These are phyloP conservation scores for Gymnopithys bicolor DNA, from an alignment of 2,797 vertebrate species.

Conservation along the genomic window DNA sequence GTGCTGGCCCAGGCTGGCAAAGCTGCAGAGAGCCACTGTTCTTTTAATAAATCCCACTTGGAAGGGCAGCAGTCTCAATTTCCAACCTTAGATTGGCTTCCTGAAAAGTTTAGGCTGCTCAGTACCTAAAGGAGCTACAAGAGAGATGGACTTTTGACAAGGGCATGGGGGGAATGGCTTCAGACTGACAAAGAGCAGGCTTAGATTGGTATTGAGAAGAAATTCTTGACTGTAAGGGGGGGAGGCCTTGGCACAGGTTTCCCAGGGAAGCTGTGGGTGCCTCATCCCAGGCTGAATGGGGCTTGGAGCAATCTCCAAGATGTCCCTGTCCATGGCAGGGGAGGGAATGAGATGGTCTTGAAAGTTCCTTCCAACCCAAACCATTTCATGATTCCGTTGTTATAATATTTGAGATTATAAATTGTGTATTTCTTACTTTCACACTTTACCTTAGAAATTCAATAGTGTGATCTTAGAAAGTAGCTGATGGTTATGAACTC, in stretches of 20 bases:
- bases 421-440: background rate
- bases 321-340: background rate
- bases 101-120: background rate
- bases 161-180: background rate
- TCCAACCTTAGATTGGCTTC: background rate
- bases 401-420: background rate
- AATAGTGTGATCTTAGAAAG: background rate
- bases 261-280: background rate
- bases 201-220: background rate
- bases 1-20: background rate
- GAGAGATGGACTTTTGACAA: background rate
- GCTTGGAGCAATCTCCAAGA: background rate
- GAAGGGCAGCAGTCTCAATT: background rate
- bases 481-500: background rate
- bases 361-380: background rate
- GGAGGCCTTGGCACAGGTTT: background rate
- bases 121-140: background rate
- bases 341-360: background rate
- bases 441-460: background rate
- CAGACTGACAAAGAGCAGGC: background rate
- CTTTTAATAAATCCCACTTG: background rate
- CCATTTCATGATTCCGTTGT: background rate
- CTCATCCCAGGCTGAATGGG: rapidly evolving
- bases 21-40: background rate
- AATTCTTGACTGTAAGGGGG: background rate